phyloP scores from a whole-genome alignment of 2,113 vertebrate species.

The Marcusenius ussheri region DNA sequence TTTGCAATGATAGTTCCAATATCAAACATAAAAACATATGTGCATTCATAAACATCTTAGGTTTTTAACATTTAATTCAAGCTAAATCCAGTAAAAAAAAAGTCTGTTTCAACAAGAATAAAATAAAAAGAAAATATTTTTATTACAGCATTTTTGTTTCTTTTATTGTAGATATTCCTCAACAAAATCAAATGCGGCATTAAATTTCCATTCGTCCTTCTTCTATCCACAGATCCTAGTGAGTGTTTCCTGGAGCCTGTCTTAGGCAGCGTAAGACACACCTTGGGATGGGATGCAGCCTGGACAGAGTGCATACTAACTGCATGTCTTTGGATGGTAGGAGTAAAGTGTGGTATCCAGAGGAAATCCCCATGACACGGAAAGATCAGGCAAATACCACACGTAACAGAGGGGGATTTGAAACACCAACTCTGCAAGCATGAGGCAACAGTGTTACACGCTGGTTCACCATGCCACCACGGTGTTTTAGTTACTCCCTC shows the following conservation, averaged over 20 bases:
- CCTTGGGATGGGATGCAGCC: background rate
- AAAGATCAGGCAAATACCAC: background rate
- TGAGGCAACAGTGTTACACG: background rate
- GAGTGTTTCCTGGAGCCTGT: background rate
- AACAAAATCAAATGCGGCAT: background rate
- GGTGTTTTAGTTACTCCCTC: background rate
- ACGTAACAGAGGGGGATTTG: background rate
- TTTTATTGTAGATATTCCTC: background rate
- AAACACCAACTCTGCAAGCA: background rate
- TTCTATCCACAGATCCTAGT: background rate
- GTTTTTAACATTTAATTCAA: background rate
- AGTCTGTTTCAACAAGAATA: background rate
- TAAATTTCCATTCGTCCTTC: background rate
- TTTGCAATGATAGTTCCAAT: background rate
- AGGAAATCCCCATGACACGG: background rate
- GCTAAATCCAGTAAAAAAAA: background rate
- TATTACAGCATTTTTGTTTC: background rate
- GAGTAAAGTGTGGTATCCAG: background rate
- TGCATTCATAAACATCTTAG: background rate
- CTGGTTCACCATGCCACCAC: background rate
- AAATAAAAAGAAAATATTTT: background rate
- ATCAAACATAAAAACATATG: background rate
- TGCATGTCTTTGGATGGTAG: background rate
- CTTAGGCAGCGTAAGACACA: background rate
- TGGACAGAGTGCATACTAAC: background rate